Conservation (phyloP, 2,113 vertebrate species). For the Phaethon lepturus region DNA sequence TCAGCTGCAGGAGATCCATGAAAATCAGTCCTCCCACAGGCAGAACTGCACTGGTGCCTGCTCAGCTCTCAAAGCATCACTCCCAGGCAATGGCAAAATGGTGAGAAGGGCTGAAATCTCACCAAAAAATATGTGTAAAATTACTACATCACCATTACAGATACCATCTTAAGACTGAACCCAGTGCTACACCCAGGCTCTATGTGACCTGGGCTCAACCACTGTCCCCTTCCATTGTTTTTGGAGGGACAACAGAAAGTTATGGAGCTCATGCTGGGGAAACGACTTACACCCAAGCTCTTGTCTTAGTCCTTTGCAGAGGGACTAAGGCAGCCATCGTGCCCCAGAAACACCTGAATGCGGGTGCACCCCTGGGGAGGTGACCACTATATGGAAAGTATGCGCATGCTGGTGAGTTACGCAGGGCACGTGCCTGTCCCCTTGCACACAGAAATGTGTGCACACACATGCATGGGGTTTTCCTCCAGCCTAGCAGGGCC, state of each 20-base stretch:
- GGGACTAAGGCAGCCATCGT: background rate
- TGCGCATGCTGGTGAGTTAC: background rate
- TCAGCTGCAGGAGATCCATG: background rate
- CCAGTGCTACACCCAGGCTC: background rate
- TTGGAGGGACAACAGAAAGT: background rate
- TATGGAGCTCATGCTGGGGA: background rate
- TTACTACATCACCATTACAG: background rate
- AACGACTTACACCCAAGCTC: background rate
- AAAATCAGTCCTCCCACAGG: background rate
- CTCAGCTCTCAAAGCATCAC: background rate
- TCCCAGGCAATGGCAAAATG: background rate
- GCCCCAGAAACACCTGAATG: background rate
- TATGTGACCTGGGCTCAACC: background rate
- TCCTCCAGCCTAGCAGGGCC: background rate
- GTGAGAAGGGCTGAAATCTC: background rate
- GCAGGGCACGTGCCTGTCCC: background rate
- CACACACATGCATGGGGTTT: background rate
- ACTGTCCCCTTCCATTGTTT: background rate
- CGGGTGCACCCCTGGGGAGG: background rate
- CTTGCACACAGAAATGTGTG: background rate
- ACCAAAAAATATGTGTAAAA: no score
- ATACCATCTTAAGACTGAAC: background rate
- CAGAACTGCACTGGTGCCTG: background rate
- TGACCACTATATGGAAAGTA: background rate
- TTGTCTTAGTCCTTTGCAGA: background rate